Conservation (phyloP, 1,140 invertebrate genomes). For the Tribolium madens region DNA sequence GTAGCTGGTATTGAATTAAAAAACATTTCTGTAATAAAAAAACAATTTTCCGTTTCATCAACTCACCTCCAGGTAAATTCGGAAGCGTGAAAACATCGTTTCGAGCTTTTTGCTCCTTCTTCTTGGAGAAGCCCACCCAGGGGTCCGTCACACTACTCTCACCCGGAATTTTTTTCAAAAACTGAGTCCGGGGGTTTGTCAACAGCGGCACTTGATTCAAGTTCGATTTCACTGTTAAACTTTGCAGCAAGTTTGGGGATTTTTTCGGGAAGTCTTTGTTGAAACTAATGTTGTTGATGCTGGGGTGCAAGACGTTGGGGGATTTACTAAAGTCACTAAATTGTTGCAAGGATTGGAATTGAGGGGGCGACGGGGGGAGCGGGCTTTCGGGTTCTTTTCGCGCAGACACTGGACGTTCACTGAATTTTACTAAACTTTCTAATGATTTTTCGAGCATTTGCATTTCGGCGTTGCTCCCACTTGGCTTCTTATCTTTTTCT, state of each 20-base stretch:
- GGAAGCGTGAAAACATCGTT: conserved; percentile 67
- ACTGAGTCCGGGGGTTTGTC: conserved; percentile 54
- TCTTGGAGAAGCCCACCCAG: conserved; percentile 51
- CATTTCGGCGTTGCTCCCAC: conserved; percentile 48
- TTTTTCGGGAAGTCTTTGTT: conserved; percentile 54
- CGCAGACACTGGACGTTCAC: conserved; percentile 46
- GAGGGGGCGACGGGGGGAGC: conserved; percentile 52
- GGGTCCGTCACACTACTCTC: conserved; percentile 54
- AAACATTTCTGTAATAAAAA: not conserved
- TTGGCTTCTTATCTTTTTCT: conserved; percentile 37
- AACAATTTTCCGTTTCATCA: not conserved
- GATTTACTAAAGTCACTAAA: conserved; percentile 54
- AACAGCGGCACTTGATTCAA: conserved; percentile 54
- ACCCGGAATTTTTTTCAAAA: conserved; percentile 56
- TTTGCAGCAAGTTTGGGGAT: conserved; percentile 59
- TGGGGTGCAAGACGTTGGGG: conserved; percentile 61
- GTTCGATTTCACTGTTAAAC: conserved; percentile 39
- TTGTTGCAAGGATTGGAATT: conserved; percentile 59
- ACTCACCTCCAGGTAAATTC: conserved; percentile 67
- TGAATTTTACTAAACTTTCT: conserved; percentile 56
- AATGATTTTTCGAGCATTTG: conserved; percentile 60
- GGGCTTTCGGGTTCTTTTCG: conserved; percentile 35
- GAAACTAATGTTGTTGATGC: conserved; percentile 63
- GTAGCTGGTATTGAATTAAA: conserved; percentile 64
- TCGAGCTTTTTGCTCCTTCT: conserved; percentile 55